Evolutionary conservation across 1,140 invertebrate species (phyloP).

Genomic region (Microplitis demolitor): DNA sequence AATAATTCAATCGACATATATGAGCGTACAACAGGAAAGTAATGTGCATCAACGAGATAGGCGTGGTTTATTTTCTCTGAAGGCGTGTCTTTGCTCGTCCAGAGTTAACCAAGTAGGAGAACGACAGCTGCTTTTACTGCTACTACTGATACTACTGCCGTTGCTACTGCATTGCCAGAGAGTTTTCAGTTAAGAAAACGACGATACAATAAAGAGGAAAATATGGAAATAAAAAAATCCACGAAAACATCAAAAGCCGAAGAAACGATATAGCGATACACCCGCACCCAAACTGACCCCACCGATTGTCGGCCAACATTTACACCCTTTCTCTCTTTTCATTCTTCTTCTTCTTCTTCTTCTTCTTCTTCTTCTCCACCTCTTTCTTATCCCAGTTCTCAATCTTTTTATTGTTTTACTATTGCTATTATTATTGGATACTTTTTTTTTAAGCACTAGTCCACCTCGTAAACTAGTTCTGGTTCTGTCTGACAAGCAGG

Average conservation of each 20-base stretch:
- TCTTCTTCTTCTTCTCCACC: too few species aligned
- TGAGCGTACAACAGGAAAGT: background rate
- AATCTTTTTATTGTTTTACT: background rate
- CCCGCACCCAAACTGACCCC: background rate
- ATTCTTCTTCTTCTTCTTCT: too few species aligned
- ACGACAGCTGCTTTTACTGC: background rate
- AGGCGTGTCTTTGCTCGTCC: slow-evolving; percentile 41
- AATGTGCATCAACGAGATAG: slow-evolving; percentile 37
- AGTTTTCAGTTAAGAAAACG: background rate
- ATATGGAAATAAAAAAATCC: background rate
- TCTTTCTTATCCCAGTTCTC: too few species aligned
- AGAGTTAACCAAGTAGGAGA: background rate
- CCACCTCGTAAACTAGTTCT: background rate
- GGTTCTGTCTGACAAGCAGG: background rate
- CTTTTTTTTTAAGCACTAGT: background rate
- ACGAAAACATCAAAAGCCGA: background rate
- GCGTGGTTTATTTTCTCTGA: slow-evolving; percentile 52
- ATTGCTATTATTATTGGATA: background rate
- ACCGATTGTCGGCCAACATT: background rate
- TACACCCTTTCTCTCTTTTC: background rate
- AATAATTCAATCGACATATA: background rate
- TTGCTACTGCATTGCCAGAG: background rate
- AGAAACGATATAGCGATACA: background rate
- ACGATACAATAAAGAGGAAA: background rate
- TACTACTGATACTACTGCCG: background rate